Evolutionary conservation across 1,140 invertebrate species (phyloP).

Genomic region (Bombus waltoni): DNA sequence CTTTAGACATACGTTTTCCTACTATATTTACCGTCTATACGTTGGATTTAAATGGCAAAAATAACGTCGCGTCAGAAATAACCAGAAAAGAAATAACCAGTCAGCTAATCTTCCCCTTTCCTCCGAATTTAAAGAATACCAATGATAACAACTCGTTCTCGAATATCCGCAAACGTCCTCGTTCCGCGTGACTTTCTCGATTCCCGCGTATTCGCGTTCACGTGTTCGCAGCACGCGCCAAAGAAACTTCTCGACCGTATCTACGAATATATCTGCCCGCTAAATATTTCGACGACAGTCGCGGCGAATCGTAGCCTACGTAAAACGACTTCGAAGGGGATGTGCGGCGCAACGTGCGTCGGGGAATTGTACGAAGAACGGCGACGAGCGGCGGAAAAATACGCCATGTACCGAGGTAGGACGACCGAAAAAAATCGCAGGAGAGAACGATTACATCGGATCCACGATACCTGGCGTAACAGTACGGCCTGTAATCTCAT

Average conservation of each 20-base stretch:
- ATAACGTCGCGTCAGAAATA: too few relatives aligned
- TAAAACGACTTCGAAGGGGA: not conserved
- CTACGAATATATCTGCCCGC: not conserved
- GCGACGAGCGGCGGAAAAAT: not conserved
- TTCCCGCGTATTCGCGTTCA: not conserved
- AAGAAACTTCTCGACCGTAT: not conserved
- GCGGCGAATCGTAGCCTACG: not conserved
- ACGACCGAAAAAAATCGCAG: slow-evolving; percentile 53
- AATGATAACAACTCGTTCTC: not conserved
- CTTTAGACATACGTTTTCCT: too few relatives aligned
- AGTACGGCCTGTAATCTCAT: slow-evolving; percentile 80
- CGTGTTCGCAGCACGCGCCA: not conserved
- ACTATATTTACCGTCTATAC: too few relatives aligned
- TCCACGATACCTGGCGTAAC: slow-evolving; percentile 64
- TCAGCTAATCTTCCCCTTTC: too few relatives aligned
- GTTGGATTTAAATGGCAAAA: too few relatives aligned
- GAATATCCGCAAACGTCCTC: not conserved
- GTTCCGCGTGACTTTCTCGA: not conserved
- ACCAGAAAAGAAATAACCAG: too few relatives aligned
- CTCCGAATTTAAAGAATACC: too few relatives aligned
- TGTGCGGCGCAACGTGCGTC: not conserved
- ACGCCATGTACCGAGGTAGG: not conserved
- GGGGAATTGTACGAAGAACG: not conserved
- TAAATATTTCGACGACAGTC: not conserved
- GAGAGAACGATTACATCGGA: slow-evolving; percentile 71